phyloP scores from a whole-genome alignment of 2,888 invertebrate genomes.

The Chymomyza fuscimana region DNA sequence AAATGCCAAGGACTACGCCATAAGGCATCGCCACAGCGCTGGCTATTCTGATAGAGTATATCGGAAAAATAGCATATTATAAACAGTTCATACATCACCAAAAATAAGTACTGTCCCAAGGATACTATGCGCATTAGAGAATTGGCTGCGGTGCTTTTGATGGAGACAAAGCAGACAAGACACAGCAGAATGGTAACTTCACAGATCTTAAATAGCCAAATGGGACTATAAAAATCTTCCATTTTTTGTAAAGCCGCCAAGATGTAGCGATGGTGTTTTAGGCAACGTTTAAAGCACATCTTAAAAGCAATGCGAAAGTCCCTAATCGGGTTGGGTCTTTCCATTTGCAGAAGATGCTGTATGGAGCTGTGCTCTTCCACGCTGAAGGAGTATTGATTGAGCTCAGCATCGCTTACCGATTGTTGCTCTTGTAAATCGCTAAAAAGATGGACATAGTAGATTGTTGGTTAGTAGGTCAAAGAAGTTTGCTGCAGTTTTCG shows the following conservation, averaged over 20 bases:
- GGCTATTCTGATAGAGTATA: conserved; percentile 65
- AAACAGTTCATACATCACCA: conserved; percentile 71
- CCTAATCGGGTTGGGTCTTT: not conserved
- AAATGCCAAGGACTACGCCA: conserved; percentile 73
- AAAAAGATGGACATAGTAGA: not conserved
- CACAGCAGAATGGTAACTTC: conserved; percentile 75
- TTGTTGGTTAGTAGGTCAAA: not conserved
- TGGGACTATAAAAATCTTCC: conserved; percentile 74
- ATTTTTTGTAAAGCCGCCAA: conserved; percentile 63
- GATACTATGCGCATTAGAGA: conserved; percentile 69
- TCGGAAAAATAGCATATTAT: conserved; percentile 75
- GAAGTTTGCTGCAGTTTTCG: no score
- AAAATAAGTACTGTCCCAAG: conserved; percentile 66
- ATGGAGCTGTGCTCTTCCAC: conserved; percentile 41
- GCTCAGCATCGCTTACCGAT: conserved; percentile 48
- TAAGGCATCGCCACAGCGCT: conserved; percentile 70
- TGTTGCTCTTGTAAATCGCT: conserved; percentile 58
- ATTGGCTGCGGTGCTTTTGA: conserved; percentile 70
- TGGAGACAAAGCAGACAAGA: conserved; percentile 73
- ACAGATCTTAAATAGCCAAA: conserved; percentile 75
- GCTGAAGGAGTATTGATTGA: conserved; percentile 63
- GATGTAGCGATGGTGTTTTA: conserved; percentile 75
- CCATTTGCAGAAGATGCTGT: conserved; percentile 15
- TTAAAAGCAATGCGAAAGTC: conserved; percentile 53
- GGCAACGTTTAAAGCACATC: conserved; percentile 60